Percentiles rank a stretch among this genome's conserved stretches.
Evolutionary conservation across 2,113 vertebrate genomes (phyloP).

Genomic region (Channa maculata): DNA sequence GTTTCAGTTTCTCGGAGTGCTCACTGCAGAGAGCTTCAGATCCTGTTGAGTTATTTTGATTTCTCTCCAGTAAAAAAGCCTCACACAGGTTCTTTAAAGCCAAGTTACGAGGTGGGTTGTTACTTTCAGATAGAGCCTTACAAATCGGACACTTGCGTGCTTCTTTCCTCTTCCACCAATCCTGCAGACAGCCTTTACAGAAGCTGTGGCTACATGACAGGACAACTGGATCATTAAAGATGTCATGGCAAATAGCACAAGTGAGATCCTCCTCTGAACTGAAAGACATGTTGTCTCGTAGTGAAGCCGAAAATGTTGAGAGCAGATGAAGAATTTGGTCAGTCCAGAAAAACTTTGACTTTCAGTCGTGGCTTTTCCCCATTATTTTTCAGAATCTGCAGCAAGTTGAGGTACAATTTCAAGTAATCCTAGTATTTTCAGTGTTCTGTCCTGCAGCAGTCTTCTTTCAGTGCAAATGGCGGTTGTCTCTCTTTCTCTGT

Average conservation of each 20-base stretch:
- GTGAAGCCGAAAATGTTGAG: neutral
- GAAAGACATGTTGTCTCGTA: conserved; percentile 38
- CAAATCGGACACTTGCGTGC: conserved; percentile 14
- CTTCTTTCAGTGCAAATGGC: neutral
- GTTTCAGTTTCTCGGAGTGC: conserved; percentile 49
- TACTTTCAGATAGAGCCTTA: conserved; percentile 6
- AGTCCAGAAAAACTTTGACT: conserved; percentile 26
- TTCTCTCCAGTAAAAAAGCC: neutral
- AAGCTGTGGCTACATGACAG: conserved; percentile 61
- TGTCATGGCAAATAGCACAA: conserved; percentile 44
- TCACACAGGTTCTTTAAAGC: conserved; percentile 54
- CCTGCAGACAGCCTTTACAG: conserved; percentile 44
- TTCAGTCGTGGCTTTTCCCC: neutral
- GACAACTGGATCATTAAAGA: conserved; percentile 32
- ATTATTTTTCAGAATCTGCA: neutral
- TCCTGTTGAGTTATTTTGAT: neutral
- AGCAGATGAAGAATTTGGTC: conserved; percentile 1
- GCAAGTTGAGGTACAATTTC: neutral
- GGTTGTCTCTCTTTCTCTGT: neutral
- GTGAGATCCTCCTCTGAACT: conserved; percentile 18
- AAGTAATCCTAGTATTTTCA: neutral
- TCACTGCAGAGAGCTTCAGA: conserved; percentile 22
- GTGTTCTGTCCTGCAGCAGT: conserved; percentile 2
- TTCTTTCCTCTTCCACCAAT: conserved; percentile 41
- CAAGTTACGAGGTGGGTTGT: conserved; percentile 47